Conservation (phyloP, 2,113 vertebrate species). For the Lamprologus sp. region DNA sequence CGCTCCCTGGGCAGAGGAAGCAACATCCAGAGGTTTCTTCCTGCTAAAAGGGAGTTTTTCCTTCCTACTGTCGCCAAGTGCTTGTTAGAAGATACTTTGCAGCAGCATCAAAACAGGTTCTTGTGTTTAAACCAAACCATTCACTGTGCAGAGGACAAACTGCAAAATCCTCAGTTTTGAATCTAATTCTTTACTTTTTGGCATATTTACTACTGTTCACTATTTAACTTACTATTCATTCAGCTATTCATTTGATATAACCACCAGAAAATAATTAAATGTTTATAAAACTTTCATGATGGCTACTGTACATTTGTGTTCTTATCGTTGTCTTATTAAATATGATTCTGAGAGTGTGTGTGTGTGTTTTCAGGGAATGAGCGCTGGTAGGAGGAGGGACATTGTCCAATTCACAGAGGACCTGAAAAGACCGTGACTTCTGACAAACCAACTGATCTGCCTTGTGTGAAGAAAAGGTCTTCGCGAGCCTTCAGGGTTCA, state of each 20-base stretch:
- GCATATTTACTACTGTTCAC: background rate
- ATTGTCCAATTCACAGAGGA: background rate
- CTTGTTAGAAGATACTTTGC: background rate
- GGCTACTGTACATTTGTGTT: background rate
- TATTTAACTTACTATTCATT: background rate
- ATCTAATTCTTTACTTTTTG: background rate
- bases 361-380: background rate
- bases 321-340: background rate
- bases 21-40: background rate
- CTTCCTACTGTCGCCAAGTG: background rate
- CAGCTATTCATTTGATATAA: background rate
- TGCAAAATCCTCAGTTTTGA: background rate
- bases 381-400: background rate
- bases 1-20: background rate
- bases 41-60: background rate
- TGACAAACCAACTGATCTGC: background rate
- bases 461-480: background rate
- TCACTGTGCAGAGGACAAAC: background rate
- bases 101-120: background rate
- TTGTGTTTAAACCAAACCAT: background rate
- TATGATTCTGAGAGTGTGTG: background rate
- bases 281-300: background rate
- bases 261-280: background rate
- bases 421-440: background rate
- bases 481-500: background rate